Evolutionary conservation across 2,113 vertebrate species (phyloP).

Genomic region (Hoplias malabaricus): DNA sequence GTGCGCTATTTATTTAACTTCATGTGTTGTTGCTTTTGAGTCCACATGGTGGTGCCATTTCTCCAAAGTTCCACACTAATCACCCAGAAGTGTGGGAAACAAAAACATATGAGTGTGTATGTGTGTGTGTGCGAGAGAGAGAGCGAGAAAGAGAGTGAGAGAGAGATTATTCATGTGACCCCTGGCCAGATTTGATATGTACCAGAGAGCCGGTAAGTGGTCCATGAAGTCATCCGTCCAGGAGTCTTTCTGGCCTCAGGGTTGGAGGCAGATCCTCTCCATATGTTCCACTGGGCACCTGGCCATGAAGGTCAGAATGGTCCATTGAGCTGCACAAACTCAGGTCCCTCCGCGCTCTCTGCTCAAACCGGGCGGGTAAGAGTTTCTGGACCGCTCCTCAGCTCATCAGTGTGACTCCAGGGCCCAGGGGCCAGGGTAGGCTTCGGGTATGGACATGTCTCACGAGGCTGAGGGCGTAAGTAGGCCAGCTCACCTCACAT

Average conservation of each 20-base stretch:
- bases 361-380: not conserved
- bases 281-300: slow-evolving; percentile 60
- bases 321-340: slow-evolving; percentile 71
- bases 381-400: slow-evolving; percentile 17
- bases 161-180: slow-evolving; percentile 41
- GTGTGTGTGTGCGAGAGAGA: slow-evolving; percentile 58
- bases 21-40: not conserved
- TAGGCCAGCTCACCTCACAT: not conserved
- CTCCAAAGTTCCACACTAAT: slow-evolving; percentile 38
- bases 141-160: slow-evolving; percentile 49
- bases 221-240: slow-evolving; percentile 44
- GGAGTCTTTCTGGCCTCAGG: slow-evolving; percentile 34
- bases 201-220: slow-evolving; percentile 35
- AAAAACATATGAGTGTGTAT: slow-evolving; percentile 68
- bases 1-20: not conserved
- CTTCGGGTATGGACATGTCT: not conserved
- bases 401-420: slow-evolving; percentile 22
- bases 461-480: not conserved
- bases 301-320: slow-evolving; percentile 66
- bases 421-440: not conserved
- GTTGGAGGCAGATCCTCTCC: slow-evolving; percentile 53
- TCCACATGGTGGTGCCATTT: slow-evolving; percentile 67
- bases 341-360: slow-evolving; percentile 26
- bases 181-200: slow-evolving; percentile 42
- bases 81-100: slow-evolving; percentile 62